Base-by-base conservation (phyloP, 1,140 invertebrate genomes). In the Drosophila miranda region DNA sequence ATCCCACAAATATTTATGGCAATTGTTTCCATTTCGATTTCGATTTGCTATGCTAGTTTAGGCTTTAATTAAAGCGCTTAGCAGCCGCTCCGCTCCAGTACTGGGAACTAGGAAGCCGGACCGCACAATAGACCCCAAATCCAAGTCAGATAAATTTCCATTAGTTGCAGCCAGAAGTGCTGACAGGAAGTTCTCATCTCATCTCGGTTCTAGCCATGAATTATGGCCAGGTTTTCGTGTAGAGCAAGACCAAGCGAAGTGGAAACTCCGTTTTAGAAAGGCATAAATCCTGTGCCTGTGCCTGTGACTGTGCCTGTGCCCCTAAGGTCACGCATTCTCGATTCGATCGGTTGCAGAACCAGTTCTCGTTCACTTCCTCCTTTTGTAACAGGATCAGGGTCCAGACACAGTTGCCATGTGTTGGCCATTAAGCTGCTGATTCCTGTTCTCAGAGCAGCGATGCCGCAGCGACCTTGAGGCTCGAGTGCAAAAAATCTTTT, bases 181-280 rank as follows among this genome's bases (percentile, higher is more conserved):
- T 63, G 80, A 86, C 81, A 66, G 81, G 81, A 86, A 84, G 81
- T 80, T 77, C 66, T 68, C 66, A 69, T 68, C 66, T 53, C 60
- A 64, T 49, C 60, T 74, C 53, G 54, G 55, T 61, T 60, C 57
- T 55, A 60, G 77, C 66, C 59, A 80, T 79, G 76, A 84, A 55
- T 86, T 84, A 86, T 38, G 73, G 48, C 68, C 76, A 76, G 57
- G 56, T 55, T 48, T 58, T 42, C 53, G 19, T 58, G 8, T 19
- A 26, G 30, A 30, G 61, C 19, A 34, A 19, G 38, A 67, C 26
- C 28, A 52, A 56, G 59, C 73, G 59, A 69, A 62, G 61, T 75
- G 60, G 61, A 71, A 75, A 66, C 54, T 48, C 49, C 44, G 30
- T 55, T 79, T 84, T 84, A 69, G 80, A 84, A 86, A 86, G 81